Evolutionary conservation across 2,888 invertebrate genomes (phyloP).

Genomic region (Spilosoma lubricipeda): DNA sequence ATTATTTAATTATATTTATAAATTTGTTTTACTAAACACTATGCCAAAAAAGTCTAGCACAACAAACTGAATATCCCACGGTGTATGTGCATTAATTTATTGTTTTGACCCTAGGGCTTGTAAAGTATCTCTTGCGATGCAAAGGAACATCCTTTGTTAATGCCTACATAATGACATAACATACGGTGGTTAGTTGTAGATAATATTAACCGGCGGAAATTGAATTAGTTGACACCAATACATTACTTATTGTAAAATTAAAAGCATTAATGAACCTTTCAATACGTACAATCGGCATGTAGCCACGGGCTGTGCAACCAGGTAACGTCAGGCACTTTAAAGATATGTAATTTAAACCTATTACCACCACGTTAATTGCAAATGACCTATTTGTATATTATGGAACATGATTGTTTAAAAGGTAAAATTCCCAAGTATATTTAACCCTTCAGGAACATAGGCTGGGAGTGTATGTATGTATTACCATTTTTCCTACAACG

Average conservation of each 20-base stretch:
- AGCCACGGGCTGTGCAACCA: too few species aligned
- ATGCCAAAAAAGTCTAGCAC: background rate
- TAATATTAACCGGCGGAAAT: background rate
- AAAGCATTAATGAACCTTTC: background rate
- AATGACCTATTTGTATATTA: too few species aligned
- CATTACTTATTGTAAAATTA: background rate
- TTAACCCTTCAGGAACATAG: too few species aligned
- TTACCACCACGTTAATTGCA: too few species aligned
- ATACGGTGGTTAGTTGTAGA: background rate
- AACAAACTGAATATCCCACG: conserved; percentile 14
- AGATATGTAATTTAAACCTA: too few species aligned
- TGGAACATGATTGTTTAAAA: too few species aligned
- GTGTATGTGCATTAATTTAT: background rate
- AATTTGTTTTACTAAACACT: background rate
- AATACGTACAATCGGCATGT: too few species aligned
- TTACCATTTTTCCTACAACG: too few species aligned
- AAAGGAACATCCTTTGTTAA: background rate
- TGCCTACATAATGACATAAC: background rate
- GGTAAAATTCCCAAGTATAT: too few species aligned
- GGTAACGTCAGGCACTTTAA: too few species aligned
- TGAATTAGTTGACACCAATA: background rate
- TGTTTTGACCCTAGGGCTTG: conserved; percentile 1
- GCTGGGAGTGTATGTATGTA: too few species aligned
- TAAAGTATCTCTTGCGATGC: conserved; percentile 7
- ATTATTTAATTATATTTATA: background rate